Conservation (phyloP, 2,888 invertebrate species). For the Agrenia bidenticulata region DNA sequence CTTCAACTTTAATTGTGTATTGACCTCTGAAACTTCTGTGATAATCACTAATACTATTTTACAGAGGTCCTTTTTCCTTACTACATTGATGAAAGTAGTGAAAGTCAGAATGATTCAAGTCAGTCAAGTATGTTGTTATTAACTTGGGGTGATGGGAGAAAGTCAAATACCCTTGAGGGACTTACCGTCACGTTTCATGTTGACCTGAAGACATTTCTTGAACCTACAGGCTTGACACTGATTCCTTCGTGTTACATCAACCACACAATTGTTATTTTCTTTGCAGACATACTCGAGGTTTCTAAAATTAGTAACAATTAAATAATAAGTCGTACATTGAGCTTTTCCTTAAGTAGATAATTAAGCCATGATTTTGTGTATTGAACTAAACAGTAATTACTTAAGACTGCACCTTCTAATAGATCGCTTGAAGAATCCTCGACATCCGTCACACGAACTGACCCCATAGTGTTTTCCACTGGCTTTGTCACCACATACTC, state of each 20-base stretch:
- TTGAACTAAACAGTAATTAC: constrained; percentile 22
- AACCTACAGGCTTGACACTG: constrained; percentile 94
- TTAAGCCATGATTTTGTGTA: not conserved
- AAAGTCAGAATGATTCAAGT: no score
- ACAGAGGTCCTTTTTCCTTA: no score
- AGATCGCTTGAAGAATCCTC: constrained; percentile 92
- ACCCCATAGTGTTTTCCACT: constrained; percentile 87
- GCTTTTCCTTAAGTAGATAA: not conserved
- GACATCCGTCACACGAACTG: constrained; percentile 78
- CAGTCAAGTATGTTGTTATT: no score
- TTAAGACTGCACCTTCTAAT: constrained; percentile 70
- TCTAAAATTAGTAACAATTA: no score
- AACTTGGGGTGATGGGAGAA: no score
- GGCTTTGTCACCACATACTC: constrained; percentile 79
- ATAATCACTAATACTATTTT: no score
- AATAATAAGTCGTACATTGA: not conserved
- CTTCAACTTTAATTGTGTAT: no score
- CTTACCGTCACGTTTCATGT: constrained; percentile 92
- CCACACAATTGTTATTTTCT: constrained; percentile 80
- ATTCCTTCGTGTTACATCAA: constrained; percentile 87
- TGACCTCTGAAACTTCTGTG: no score
- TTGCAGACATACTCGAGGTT: constrained; percentile 90
- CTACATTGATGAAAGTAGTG: no score
- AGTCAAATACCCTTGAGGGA: no score
- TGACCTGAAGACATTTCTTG: constrained; percentile 83